A percentile compares a stretch with the other conserved stretches of the same genome.
phyloP scores from a whole-genome alignment of 1,140 invertebrate species.

The Vanessa tameamea region DNA sequence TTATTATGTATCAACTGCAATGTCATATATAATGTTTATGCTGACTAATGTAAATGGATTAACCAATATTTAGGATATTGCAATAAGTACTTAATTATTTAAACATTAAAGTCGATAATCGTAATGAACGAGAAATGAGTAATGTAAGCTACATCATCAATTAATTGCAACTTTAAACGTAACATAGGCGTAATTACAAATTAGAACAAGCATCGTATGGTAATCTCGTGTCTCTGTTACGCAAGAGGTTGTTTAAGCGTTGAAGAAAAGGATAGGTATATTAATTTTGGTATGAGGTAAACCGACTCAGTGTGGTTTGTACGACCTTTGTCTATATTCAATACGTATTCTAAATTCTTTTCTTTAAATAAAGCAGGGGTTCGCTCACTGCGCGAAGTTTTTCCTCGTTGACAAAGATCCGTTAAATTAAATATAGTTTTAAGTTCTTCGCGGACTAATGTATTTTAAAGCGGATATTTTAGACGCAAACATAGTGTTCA shows the following conservation, averaged over 20 bases:
- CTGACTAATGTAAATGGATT: not conserved
- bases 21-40: not conserved
- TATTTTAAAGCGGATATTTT: no score
- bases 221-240: constrained; percentile 9
- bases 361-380: constrained; percentile 5
- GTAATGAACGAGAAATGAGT: not conserved
- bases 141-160: constrained; percentile 19
- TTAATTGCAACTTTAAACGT: constrained; percentile 10
- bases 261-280: not conserved
- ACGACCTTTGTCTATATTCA: constrained; percentile 1
- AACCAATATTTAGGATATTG: not conserved
- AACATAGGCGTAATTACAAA: not conserved
- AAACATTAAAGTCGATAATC: not conserved
- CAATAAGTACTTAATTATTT: not conserved
- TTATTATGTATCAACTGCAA: not conserved
- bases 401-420: not conserved
- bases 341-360: not conserved
- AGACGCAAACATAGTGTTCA: no score
- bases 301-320: not conserved
- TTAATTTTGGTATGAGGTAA: not conserved
- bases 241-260: not conserved
- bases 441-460: no score
- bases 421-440: no score
- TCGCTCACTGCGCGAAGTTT: not conserved
- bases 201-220: not conserved